Evolutionary conservation across 2,113 vertebrate genomes (phyloP).

Genomic region (Myotis lucifugus): DNA sequence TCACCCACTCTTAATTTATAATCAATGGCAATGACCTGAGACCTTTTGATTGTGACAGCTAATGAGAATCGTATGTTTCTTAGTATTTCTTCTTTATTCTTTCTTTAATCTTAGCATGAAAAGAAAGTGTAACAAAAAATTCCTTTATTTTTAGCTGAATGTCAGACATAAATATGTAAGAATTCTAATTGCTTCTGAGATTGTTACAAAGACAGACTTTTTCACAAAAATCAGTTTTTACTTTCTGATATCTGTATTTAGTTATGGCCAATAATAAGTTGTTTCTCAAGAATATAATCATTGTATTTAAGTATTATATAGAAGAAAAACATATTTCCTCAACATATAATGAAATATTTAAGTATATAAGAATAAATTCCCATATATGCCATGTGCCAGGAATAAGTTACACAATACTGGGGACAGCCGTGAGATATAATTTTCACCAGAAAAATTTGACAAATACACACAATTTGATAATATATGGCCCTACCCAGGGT

Average conservation of each 20-base stretch:
- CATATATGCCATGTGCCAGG: neutral
- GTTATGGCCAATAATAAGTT: neutral
- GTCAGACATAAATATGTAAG: neutral
- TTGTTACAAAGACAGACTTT: neutral
- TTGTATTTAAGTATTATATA: neutral
- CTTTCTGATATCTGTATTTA: neutral
- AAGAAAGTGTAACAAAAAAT: neutral
- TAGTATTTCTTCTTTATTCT: neutral
- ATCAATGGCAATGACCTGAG: neutral
- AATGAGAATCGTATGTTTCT: neutral
- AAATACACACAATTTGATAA: neutral
- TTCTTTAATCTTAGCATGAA: constrained; percentile 20
- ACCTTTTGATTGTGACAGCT: neutral
- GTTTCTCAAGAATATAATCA: neutral
- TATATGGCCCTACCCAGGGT: neutral
- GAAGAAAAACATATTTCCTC: neutral
- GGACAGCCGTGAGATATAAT: neutral
- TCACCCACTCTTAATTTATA: neutral
- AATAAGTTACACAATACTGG: neutral
- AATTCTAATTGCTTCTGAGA: constrained; percentile 30
- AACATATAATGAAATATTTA: neutral
- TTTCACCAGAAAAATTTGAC: neutral
- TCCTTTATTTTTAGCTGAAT: neutral
- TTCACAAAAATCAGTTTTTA: neutral
- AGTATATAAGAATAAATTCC: neutral